Conservation (phyloP, 2,888 invertebrate genomes). For the Nomada ruficornis region DNA sequence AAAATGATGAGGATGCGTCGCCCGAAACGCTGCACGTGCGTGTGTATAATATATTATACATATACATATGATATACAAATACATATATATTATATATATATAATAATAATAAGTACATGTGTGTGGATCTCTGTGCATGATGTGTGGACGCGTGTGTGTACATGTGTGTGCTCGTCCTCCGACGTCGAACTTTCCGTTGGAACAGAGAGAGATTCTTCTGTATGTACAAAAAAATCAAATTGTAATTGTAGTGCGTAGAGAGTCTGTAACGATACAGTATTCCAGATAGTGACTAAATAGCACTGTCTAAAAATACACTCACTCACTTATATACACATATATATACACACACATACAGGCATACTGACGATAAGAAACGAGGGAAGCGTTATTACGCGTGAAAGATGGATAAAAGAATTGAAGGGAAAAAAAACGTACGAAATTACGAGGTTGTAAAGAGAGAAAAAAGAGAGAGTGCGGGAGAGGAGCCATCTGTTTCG, state of each 20-base stretch:
- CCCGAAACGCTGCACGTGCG: background rate
- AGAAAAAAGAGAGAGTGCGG: conserved; percentile 29
- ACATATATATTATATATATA: background rate
- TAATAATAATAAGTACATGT: background rate
- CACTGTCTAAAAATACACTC: conserved; percentile 68
- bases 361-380: conserved; percentile 22
- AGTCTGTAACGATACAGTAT: conserved; percentile 77
- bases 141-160: background rate
- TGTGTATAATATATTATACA: background rate
- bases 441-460: conserved; percentile 78
- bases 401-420: background rate
- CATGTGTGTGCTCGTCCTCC: conserved; percentile 32
- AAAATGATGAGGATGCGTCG: background rate
- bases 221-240: conserved; percentile 80
- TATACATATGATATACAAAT: conserved; percentile 9
- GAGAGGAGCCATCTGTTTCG: conserved; percentile 70
- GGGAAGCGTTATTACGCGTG: conserved; percentile 46
- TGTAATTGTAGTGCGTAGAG: conserved; percentile 78
- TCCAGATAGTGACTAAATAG: conserved; percentile 75
- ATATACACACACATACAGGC: conserved; percentile 5
- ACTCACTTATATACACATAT: conserved; percentile 32
- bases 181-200: conserved; percentile 27
- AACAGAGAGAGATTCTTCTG: conserved; percentile 61
- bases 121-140: conserved; percentile 10
- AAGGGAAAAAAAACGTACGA: conserved; percentile 44